A percentile compares a stretch with the other conserved stretches of the same genome.
phyloP scores from a whole-genome alignment of 2,797 vertebrate genomes.

The Serranus cabrilla region DNA sequence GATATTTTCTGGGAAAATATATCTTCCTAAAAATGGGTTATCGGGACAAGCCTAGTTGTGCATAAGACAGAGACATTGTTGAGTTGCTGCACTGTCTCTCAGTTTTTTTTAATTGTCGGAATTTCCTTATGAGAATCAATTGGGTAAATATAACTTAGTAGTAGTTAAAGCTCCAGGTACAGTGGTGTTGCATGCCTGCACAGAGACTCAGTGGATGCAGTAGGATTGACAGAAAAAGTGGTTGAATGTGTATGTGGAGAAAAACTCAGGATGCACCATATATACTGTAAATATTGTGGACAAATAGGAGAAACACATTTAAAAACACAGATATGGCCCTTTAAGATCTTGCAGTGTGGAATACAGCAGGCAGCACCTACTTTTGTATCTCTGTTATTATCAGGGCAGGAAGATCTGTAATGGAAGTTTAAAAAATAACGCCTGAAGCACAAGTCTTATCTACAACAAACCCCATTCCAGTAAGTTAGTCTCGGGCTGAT shows the following conservation, averaged over 20 bases:
- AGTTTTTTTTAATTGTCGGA: too few relatives aligned
- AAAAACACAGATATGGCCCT: not conserved
- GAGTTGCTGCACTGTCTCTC: too few relatives aligned
- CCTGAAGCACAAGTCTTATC: constrained; percentile 41
- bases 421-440: not conserved
- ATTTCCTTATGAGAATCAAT: too few relatives aligned
- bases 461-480: constrained; percentile 34
- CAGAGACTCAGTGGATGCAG: not conserved
- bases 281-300: too few relatives aligned
- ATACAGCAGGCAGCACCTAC: not conserved
- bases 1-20: too few relatives aligned
- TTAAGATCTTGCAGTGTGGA: not conserved
- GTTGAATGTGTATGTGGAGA: too few relatives aligned
- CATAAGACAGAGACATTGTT: too few relatives aligned
- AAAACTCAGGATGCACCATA: too few relatives aligned
- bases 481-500: constrained; percentile 21
- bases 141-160: too few relatives aligned
- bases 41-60: too few relatives aligned
- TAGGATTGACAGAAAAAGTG: not conserved
- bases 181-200: not conserved
- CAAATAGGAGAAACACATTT: not conserved
- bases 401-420: constrained; percentile 15
- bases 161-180: too few relatives aligned
- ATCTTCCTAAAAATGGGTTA: too few relatives aligned
- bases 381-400: constrained; percentile 27